phyloP scores from a whole-genome alignment of 2,113 vertebrate genomes.

The Prochilodus magdalenae region DNA sequence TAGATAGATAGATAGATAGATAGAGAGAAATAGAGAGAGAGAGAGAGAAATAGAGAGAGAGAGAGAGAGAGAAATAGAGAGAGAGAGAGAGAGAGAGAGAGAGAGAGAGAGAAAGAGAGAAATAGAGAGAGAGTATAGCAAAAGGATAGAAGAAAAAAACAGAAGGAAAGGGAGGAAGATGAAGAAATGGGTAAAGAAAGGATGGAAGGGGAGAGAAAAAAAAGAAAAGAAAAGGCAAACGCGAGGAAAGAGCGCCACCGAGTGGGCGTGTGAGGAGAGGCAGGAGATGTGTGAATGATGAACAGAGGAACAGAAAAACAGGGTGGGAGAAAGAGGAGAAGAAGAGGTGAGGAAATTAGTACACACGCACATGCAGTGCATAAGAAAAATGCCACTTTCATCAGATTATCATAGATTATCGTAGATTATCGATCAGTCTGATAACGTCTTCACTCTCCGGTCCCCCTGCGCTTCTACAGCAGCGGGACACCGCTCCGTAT shows the following conservation, averaged over 20 bases:
- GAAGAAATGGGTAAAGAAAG: constrained; percentile 4
- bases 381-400: constrained; percentile 77
- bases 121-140: constrained; percentile 35
- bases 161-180: constrained; percentile 12
- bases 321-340: constrained; percentile 66
- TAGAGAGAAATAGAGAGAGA: constrained; percentile 40
- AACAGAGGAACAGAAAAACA: constrained; percentile 18
- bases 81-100: constrained; percentile 45
- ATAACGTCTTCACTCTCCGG: no score
- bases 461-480: background rate
- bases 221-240: constrained; percentile 5
- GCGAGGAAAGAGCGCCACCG: constrained; percentile 30
- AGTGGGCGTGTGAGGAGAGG: constrained; percentile 31
- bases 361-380: constrained; percentile 82
- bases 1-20: constrained; percentile 46
- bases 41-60: constrained; percentile 54
- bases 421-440: no score
- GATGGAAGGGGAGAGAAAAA: background rate
- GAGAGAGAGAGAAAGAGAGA: constrained; percentile 57
- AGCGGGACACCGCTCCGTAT: background rate
- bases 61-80: constrained; percentile 51
- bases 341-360: constrained; percentile 72
- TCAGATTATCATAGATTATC: constrained; percentile 18
- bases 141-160: constrained; percentile 49
- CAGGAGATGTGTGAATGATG: constrained; percentile 20